phyloP scores from a whole-genome alignment of 23 tunicate species.

The Clavelina lepadiformis region DNA sequence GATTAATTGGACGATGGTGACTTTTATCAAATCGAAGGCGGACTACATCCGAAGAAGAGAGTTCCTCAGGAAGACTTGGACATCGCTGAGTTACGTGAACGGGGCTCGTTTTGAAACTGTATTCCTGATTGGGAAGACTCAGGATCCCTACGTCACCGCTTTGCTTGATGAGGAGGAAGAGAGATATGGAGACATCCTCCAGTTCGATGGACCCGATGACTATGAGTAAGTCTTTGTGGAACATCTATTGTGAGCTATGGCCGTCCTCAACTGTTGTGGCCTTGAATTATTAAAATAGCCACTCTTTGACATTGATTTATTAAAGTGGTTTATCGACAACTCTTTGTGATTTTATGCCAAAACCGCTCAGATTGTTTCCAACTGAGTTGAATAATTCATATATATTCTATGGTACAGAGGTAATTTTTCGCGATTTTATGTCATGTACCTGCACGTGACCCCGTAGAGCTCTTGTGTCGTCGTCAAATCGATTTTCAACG shows the following conservation, averaged over 20 bases:
- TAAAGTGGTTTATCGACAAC: too few species aligned
- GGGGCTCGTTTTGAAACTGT: conserved; percentile 39
- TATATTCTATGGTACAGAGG: too few species aligned
- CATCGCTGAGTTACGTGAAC: conserved; percentile 23
- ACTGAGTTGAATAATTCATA: too few species aligned
- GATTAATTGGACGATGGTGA: conserved; percentile 25
- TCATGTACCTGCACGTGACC: too few species aligned
- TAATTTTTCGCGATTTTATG: too few species aligned
- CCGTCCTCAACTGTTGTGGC: too few species aligned
- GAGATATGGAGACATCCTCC: conserved; percentile 47
- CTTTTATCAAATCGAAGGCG: conserved; percentile 19
- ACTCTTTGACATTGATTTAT: too few species aligned
- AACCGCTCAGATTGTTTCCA: too few species aligned
- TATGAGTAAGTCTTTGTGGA: conserved; percentile 23
- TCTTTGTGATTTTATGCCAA: too few species aligned
- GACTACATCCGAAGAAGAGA: conserved; percentile 29
- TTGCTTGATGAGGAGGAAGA: conserved; percentile 32
- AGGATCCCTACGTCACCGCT: background rate
- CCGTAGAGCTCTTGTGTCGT: too few species aligned
- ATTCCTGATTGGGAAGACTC: conserved; percentile 28
- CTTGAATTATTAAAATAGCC: too few species aligned
- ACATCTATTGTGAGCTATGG: background rate
- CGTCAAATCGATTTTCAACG: too few species aligned
- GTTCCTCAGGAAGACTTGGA: conserved; percentile 51
- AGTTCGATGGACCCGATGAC: conserved; percentile 47